Evolutionary conservation across 2,113 vertebrate species (phyloP), one percentile per base, ranked within the genome.

Genomic region (Gnathonemus longibarbis): DNA sequence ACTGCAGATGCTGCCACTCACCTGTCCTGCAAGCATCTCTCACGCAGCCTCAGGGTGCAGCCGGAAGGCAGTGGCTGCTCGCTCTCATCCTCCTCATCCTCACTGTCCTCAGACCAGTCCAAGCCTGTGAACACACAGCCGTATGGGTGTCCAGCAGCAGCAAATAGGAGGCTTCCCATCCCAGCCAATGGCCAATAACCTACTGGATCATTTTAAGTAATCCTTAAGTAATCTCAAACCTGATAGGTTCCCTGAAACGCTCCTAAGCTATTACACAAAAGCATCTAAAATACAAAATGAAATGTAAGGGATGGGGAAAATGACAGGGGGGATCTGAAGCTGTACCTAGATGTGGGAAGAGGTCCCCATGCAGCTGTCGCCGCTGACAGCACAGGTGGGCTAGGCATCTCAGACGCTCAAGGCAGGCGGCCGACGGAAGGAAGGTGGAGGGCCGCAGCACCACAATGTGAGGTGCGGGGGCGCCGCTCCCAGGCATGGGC

Each of bases 91-190:
- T 98, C 94, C 46, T 99, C 97, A 91, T 98, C 97, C 91, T 97
- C 97, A 89, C 98, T 99, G 93, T 99, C 98, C 94, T 99, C 98
- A 90, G 98, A 99, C 98, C 98, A 99, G 95, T 99, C 98, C 95
- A 99, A 93, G 87, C 98, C 98, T 99, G 94, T 35, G 90, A 4
- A 31, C 31, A 89, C 31, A 90, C 21, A 87, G 35, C 35, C 5
- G 35, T 13, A 46, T 0, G 84, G 77, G 21, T 21, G 45, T 46
- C 39, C 42, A 74, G n/a, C n/a, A 42, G 42, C 45, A 10, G 0
- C 83, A 10, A 42, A 39, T 42, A 39, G 31, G 6, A 35, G 13
- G 74, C 17, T 77, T 13, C 70, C 70, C 35, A 19, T 8, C 17
- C 35, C 31, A 80, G n/a, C 10, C 62, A 31, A 31, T 31, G 27